Base-by-base conservation (phyloP, 2,888 invertebrate genomes). In the Unio pictorum region DNA sequence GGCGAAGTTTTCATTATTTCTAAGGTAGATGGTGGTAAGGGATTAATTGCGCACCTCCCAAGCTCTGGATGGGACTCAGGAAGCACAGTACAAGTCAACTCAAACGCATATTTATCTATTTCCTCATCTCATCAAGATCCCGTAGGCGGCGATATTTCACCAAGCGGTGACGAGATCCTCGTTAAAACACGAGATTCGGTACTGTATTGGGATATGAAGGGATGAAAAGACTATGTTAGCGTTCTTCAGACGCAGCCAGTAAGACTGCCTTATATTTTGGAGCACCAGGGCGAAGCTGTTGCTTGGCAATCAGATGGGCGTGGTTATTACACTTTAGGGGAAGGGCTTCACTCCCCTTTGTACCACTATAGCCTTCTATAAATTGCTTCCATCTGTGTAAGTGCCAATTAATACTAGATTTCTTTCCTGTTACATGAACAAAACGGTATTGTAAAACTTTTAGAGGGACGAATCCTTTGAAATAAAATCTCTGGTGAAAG, bases 71-170 rank as follows among this genome's bases (percentile, higher is more conserved):
- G 76, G 76, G 74, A 71, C 1, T 61, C 68, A 1, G 55, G 55
- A 17, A 66, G 69, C 30, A 57, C 63, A 20, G 72, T 64, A 5
- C 45, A 59, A 0, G 68, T 66, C 4, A 34, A 67, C 45, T 66
- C 65, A 17, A 73, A 72, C 17, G 69, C 74, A 18, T 67, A 62
- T 28, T 67, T 76, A 3, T 54, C 68, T 55, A 64, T 76, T 18
- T 57, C 70, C 23, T 64, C 69, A 20, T 61, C 45, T 26, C 67
- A 66, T 6, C 64, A 69, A 54, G 70, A 70, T 58, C 76, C 73
- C 6, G 69, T 72, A 2, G 76, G 68, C 26, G 76, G 73, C 17
- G 76, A 76, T 63, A 76, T 76, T 18, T 76, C 76, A 28, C 68
- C 69, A 18, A 56, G 66, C 7, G 75, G 75, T 55, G 62, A 67